Conservation (phyloP, 2,888 invertebrate genomes). For the Pristionchus exspectatus region DNA sequence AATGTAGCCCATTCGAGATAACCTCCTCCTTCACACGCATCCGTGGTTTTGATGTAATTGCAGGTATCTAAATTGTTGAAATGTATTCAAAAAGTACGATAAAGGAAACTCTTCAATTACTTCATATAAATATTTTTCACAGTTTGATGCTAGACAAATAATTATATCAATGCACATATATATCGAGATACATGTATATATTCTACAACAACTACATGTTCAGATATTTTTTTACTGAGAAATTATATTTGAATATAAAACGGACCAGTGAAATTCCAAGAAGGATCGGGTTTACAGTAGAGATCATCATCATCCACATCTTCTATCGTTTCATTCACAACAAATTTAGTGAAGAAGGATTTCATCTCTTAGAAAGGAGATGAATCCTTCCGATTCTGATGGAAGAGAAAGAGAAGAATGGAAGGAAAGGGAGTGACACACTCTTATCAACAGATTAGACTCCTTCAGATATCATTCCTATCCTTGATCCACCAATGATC, state of each 20-base stretch:
- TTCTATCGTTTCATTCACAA: not conserved
- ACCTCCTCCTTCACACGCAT: constrained; percentile 49
- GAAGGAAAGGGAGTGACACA: not conserved
- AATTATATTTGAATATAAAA: not conserved
- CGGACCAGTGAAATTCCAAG: constrained; percentile 11
- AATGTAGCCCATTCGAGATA: constrained; percentile 44
- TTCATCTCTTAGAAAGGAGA: not conserved
- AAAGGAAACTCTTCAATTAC: not conserved
- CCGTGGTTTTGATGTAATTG: constrained; percentile 4
- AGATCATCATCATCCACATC: not conserved
- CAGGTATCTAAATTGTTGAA: constrained; percentile 1
- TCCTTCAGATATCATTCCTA: not conserved
- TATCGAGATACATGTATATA: too few species aligned
- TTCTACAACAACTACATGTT: not conserved
- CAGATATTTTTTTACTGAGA: not conserved
- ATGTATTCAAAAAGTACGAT: not conserved
- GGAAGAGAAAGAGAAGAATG: not conserved
- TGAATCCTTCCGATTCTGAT: not conserved
- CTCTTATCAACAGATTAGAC: not conserved
- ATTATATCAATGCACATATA: too few species aligned
- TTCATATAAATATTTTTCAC: not conserved
- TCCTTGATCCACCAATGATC: not conserved
- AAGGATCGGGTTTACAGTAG: not conserved
- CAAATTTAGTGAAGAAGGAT: not conserved
- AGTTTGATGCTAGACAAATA: not conserved